A percentile compares a stretch with the other conserved stretches of the same genome.
Conservation (phyloP, 2,888 invertebrate genomes). For the Hydroisotoma schaefferi region DNA sequence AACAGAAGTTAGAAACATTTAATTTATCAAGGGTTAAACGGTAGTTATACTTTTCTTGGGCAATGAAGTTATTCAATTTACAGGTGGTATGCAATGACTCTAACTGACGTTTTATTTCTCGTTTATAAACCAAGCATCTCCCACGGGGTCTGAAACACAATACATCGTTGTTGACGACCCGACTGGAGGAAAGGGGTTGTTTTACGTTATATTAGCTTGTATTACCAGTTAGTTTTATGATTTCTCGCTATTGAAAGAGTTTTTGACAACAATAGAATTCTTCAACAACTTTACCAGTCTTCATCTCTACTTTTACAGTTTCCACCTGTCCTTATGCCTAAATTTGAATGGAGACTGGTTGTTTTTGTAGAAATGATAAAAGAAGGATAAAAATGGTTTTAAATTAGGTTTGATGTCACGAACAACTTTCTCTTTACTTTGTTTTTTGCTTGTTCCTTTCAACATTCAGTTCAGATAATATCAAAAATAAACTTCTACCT, state of each 20-base stretch:
- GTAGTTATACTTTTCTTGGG: not conserved
- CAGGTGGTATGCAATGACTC: constrained; percentile 13
- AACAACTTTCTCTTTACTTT: too few relatives aligned
- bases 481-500: too few relatives aligned
- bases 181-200: not conserved
- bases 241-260: not conserved
- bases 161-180: not conserved
- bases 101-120: not conserved
- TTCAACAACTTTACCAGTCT: too few relatives aligned
- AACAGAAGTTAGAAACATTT: too few relatives aligned
- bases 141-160: not conserved
- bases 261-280: too few relatives aligned
- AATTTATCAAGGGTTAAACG: constrained; percentile 8
- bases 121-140: constrained; percentile 6
- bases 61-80: constrained; percentile 12
- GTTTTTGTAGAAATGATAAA: too few relatives aligned
- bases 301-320: too few relatives aligned
- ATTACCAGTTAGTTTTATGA: not conserved
- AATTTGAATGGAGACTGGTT: too few relatives aligned
- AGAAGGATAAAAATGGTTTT: too few relatives aligned
- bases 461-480: not conserved
- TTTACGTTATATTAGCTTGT: not conserved
- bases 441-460: not conserved
- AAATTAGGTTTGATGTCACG: not conserved
- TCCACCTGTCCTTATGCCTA: too few relatives aligned